These are phyloP conservation scores for Gerris buenoi DNA, from an alignment of 1,140 invertebrate species.

Conservation along the genomic window DNA sequence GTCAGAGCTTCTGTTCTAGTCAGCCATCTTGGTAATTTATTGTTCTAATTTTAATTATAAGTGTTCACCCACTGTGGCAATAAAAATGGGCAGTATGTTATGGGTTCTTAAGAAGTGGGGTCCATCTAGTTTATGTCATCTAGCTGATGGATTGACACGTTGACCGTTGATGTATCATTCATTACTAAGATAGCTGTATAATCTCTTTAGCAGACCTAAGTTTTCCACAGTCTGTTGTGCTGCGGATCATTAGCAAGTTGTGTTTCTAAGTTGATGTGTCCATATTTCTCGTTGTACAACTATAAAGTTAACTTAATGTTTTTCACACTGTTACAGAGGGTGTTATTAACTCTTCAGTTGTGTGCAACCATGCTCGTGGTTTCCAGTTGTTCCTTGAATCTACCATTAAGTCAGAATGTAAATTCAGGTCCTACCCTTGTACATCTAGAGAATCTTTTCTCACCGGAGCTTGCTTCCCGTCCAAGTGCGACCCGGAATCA, in stretches of 20 bases:
- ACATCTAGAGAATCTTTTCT: slow-evolving; percentile 28
- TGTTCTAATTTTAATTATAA: too few relatives aligned
- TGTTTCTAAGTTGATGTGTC: neutral
- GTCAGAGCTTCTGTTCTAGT: slow-evolving; percentile 36
- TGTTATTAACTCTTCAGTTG: slow-evolving; percentile 29
- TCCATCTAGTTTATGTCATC: too few relatives aligned
- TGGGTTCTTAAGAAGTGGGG: too few relatives aligned
- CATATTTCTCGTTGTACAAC: neutral
- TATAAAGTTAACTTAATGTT: too few relatives aligned
- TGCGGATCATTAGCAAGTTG: too few relatives aligned
- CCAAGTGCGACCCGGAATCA: slow-evolving; percentile 28
- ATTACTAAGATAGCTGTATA: too few relatives aligned
- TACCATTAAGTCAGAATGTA: slow-evolving; percentile 25
- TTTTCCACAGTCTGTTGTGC: too few relatives aligned
- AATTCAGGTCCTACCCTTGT: slow-evolving; percentile 35
- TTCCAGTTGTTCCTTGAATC: slow-evolving; percentile 27
- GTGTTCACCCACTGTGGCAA: too few relatives aligned
- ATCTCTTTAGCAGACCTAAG: too few relatives aligned
- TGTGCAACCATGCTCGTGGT: slow-evolving; percentile 29
- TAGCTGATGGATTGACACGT: too few relatives aligned
- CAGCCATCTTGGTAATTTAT: slow-evolving; percentile 29
- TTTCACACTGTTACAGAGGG: slow-evolving; percentile 23
- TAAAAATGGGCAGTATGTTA: too few relatives aligned
- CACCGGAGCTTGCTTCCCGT: slow-evolving; percentile 33
- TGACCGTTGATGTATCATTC: too few relatives aligned